Evolutionary conservation across 2,888 invertebrate genomes (phyloP).

Genomic region (Drosophila sordidula): DNA sequence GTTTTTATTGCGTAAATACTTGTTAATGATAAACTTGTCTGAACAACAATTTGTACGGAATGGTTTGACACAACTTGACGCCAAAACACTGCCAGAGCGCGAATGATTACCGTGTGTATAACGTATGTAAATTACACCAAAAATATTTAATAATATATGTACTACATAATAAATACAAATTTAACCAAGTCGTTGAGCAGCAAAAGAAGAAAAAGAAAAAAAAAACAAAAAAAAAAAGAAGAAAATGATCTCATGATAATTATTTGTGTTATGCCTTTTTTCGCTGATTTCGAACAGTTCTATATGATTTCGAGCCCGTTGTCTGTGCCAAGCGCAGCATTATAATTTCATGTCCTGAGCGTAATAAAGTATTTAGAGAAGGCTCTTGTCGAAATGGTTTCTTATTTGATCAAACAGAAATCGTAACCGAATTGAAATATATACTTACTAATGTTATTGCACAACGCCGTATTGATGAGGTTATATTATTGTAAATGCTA

Average conservation of each 20-base stretch:
- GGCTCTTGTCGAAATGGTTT: constrained; percentile 55
- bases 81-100: constrained; percentile 84
- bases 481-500: constrained; percentile 61
- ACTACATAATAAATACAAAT: constrained; percentile 27
- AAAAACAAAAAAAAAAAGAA: constrained; percentile 2
- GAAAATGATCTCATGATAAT: constrained; percentile 73
- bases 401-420: constrained; percentile 46
- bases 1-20: constrained; percentile 47
- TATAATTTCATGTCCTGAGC: constrained; percentile 20
- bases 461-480: constrained; percentile 28
- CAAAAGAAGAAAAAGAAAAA: constrained; percentile 11
- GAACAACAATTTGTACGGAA: constrained; percentile 80
- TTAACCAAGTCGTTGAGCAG: constrained; percentile 48
- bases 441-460: constrained; percentile 22
- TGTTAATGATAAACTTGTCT: constrained; percentile 61
- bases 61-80: constrained; percentile 84
- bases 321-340: constrained; percentile 29
- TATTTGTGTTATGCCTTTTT: constrained; percentile 39
- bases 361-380: constrained; percentile 21
- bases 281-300: constrained; percentile 25
- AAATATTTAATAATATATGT: constrained; percentile 30
- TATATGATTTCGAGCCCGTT: constrained; percentile 22
- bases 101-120: constrained; percentile 56
- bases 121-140: constrained; percentile 54
- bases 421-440: constrained; percentile 34